These are phyloP conservation scores for Lepidothrix coronata DNA, from an alignment of 2,113 vertebrate species.

Conservation along the genomic window DNA sequence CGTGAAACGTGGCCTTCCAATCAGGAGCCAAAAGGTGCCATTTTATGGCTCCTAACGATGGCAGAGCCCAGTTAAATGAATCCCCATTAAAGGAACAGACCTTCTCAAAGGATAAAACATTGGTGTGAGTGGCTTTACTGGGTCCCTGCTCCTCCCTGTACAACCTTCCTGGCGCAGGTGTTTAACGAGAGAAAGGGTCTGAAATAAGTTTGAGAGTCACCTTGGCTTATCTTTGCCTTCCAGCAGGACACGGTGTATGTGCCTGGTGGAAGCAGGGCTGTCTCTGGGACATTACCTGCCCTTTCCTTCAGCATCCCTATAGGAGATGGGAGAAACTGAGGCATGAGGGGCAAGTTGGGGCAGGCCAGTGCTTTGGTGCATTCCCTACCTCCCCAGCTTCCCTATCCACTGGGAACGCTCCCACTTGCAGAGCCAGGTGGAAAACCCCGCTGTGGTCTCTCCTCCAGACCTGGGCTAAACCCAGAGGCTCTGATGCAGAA, in stretches of 20 bases:
- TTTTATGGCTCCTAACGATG: slow-evolving; percentile 60
- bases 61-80: slow-evolving; percentile 52
- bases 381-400: not conserved
- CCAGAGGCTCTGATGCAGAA: not conserved
- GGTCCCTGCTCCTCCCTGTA: not conserved
- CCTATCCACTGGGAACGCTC: not conserved
- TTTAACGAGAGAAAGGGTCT: not conserved
- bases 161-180: not conserved
- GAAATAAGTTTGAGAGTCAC: slow-evolving; percentile 26
- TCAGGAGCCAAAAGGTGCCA: slow-evolving; percentile 64
- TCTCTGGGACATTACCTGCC: not conserved
- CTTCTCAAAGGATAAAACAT: slow-evolving; percentile 27
- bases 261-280: not conserved
- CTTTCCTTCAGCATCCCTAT: not conserved
- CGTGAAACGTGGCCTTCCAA: slow-evolving; percentile 15
- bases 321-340: not conserved
- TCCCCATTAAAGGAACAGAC: slow-evolving; percentile 46
- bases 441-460: not conserved
- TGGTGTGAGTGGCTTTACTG: not conserved
- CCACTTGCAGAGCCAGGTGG: not conserved
- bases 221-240: slow-evolving; percentile 28
- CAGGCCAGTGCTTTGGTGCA: not conserved
- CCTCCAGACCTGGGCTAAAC: not conserved
- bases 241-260: not conserved
- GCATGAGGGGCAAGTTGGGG: not conserved